Conservation (phyloP, 2,888 invertebrate species). For the Pteria penguin region DNA sequence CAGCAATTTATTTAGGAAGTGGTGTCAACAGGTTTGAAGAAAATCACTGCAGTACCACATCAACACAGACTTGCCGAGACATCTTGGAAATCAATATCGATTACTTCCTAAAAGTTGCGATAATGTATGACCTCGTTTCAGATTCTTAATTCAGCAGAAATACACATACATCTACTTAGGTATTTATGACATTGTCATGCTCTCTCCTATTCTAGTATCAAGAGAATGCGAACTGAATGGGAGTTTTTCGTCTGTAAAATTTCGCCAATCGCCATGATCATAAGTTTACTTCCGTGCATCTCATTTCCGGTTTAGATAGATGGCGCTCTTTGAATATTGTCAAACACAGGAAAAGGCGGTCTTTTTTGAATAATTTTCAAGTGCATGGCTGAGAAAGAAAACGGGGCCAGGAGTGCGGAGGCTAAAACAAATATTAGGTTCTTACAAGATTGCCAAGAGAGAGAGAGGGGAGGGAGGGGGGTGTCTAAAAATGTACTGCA, state of each 20-base stretch:
- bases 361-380: too few species aligned
- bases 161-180: neutral
- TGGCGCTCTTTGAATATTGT: constrained; percentile 38
- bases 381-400: too few species aligned
- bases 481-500: too few species aligned
- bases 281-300: constrained; percentile 52
- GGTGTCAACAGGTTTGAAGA: too few species aligned
- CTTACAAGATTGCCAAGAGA: too few species aligned
- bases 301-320: constrained; percentile 42
- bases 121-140: neutral
- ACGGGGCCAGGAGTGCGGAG: too few species aligned
- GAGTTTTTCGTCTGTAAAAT: neutral
- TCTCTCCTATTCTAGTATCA: neutral
- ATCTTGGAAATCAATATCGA: neutral
- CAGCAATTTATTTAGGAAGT: too few species aligned
- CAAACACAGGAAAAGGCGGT: too few species aligned
- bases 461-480: too few species aligned
- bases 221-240: neutral
- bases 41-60: too few species aligned
- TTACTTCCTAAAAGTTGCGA: neutral
- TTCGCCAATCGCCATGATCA: constrained; percentile 31
- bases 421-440: too few species aligned
- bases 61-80: too few species aligned
- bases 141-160: neutral
- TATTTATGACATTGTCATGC: neutral